phyloP scores from a whole-genome alignment of 2,888 invertebrate species.

The Zeuzera pyrina region DNA sequence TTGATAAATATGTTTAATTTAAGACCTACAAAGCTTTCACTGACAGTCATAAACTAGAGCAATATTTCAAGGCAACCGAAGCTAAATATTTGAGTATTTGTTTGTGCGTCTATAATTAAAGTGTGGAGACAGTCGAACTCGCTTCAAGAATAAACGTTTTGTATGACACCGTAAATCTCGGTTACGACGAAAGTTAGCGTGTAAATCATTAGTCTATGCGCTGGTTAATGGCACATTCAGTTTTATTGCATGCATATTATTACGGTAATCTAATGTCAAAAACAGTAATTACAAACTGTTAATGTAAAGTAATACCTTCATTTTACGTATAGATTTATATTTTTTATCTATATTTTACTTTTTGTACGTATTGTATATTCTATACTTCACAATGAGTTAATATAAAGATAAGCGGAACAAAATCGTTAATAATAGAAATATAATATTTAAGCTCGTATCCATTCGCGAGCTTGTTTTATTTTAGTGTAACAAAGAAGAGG shows the following conservation, averaged over 20 bases:
- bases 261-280: conserved; percentile 42
- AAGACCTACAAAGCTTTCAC: too few species aligned
- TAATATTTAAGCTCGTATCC: too few species aligned
- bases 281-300: conserved; percentile 41
- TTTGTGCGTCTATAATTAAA: conserved; percentile 64
- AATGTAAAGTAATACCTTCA: too few species aligned
- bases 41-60: conserved; percentile 28
- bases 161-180: conserved; percentile 63
- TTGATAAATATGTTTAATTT: too few species aligned
- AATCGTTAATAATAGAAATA: too few species aligned
- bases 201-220: conserved; percentile 52
- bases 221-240: conserved; percentile 52
- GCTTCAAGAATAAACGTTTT: conserved; percentile 56
- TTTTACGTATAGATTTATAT: too few species aligned
- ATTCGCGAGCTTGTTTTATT: too few species aligned
- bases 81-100: conserved; percentile 45
- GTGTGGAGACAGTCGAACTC: conserved; percentile 51
- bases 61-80: conserved; percentile 46
- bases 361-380: too few species aligned
- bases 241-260: conserved; percentile 50
- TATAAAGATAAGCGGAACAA: too few species aligned
- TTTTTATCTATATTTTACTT: too few species aligned
- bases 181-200: conserved; percentile 52
- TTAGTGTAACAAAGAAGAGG: too few species aligned
- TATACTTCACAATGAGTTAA: too few species aligned